phyloP scores from a whole-genome alignment of 2,888 invertebrate species.

The Phania funesta region DNA sequence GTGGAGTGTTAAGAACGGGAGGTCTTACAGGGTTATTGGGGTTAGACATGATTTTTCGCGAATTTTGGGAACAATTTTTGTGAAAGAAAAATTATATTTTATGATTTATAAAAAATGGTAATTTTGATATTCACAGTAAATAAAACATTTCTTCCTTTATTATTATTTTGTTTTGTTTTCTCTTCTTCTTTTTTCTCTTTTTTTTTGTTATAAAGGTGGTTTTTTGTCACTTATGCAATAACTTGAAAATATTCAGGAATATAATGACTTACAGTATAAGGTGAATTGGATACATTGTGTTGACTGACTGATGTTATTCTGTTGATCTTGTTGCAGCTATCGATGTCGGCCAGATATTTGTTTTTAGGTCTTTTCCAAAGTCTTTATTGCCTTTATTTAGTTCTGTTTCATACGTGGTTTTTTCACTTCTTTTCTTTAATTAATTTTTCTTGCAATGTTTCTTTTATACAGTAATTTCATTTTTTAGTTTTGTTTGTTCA shows the following conservation, averaged over 20 bases:
- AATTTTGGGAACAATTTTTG: no score
- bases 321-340: constrained; percentile 1
- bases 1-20: no score
- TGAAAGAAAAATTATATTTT: no score
- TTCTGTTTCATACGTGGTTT: no score
- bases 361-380: background rate
- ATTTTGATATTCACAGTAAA: no score
- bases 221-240: no score
- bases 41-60: no score
- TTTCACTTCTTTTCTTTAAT: background rate
- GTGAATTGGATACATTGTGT: constrained; percentile 7
- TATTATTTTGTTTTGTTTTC: no score
- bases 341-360: constrained; percentile 6
- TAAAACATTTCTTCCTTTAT: no score
- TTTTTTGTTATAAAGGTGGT: no score
- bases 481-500: constrained; percentile 4
- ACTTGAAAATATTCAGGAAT: background rate
- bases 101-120: no score
- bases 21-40: background rate
- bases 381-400: background rate
- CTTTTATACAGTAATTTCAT: background rate
- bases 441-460: background rate
- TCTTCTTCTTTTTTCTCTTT: no score
- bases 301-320: constrained; percentile 1
- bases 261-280: constrained; percentile 7